A percentile compares a stretch with the other conserved stretches of the same genome.
Conservation (phyloP, 2,797 vertebrate genomes). For the Cephalopachus bancanus region DNA sequence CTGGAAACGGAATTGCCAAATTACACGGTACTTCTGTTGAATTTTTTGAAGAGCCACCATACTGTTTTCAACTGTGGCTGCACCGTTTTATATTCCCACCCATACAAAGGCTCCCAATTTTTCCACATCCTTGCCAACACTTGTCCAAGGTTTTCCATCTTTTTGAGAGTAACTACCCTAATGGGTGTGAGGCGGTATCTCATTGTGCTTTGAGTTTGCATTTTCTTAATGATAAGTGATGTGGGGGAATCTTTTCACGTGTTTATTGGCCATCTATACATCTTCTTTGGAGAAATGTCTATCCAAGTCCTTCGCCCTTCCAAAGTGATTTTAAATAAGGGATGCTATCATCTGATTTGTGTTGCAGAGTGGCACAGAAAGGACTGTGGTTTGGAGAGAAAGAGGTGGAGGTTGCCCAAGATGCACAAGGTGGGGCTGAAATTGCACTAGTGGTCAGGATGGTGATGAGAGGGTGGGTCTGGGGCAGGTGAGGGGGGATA, state of each 20-base stretch:
- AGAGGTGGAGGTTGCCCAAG: neutral
- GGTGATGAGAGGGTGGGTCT: neutral
- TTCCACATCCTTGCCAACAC: neutral
- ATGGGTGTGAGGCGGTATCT: neutral
- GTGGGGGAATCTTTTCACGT: neutral
- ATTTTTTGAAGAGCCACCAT: neutral
- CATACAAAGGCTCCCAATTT: neutral
- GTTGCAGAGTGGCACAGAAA: neutral
- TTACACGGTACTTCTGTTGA: neutral
- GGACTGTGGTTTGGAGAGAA: neutral
- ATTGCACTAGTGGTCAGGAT: neutral
- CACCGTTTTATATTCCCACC: neutral
- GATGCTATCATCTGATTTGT: neutral
- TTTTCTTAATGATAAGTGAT: neutral
- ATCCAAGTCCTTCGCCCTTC: neutral
- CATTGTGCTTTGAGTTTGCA: neutral
- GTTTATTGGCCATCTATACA: neutral
- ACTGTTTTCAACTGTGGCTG: neutral
- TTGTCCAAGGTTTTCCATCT: neutral
- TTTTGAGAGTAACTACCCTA: neutral
- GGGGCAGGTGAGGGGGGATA: neutral
- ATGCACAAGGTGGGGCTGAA: neutral
- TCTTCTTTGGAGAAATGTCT: neutral
- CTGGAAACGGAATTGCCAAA: neutral
- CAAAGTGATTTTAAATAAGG: neutral